Conservation (phyloP, 2,888 invertebrate species). For the Clanis bilineata region DNA sequence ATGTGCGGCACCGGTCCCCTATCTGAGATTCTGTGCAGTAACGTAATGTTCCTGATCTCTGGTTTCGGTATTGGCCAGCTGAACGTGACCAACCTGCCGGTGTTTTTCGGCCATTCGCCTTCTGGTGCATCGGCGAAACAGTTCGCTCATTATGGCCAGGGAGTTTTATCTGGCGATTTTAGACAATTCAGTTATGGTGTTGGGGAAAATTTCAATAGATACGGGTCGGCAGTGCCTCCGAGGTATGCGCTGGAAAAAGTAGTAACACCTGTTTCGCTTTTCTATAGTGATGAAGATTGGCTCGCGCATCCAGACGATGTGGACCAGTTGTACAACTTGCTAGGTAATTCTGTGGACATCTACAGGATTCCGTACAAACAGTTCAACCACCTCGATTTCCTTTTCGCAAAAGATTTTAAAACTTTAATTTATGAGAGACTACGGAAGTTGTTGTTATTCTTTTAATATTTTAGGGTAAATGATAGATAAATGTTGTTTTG, state of each 20-base stretch:
- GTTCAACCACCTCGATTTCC: constrained; percentile 68
- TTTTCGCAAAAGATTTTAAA: constrained; percentile 59
- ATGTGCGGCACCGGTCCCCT: constrained; percentile 69
- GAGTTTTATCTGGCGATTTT: constrained; percentile 52
- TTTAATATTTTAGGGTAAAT: no score
- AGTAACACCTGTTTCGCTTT: constrained; percentile 54
- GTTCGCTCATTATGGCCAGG: constrained; percentile 79
- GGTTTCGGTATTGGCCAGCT: constrained; percentile 82
- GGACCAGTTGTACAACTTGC: constrained; percentile 65
- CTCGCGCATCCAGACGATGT: constrained; percentile 83
- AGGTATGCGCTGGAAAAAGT: constrained; percentile 52
- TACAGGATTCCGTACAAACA: constrained; percentile 78
- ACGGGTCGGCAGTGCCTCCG: constrained; percentile 52
- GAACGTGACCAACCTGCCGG: constrained; percentile 81
- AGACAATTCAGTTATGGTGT: constrained; percentile 56
- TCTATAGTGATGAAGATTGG: constrained; percentile 83
- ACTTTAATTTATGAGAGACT: constrained; percentile 39
- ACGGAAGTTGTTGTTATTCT: constrained; percentile 11
- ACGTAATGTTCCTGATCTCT: constrained; percentile 81
- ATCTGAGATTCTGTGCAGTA: constrained; percentile 80
- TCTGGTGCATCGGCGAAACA: constrained; percentile 80
- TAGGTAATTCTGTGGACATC: constrained; percentile 79
- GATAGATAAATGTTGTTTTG: background rate
- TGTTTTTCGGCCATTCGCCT: constrained; percentile 77
- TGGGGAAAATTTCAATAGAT: constrained; percentile 45